Percentiles rank a stretch among this genome's conserved stretches.
Evolutionary conservation across 2,888 invertebrate genomes (phyloP).

Genomic region (Andrena camellia): DNA sequence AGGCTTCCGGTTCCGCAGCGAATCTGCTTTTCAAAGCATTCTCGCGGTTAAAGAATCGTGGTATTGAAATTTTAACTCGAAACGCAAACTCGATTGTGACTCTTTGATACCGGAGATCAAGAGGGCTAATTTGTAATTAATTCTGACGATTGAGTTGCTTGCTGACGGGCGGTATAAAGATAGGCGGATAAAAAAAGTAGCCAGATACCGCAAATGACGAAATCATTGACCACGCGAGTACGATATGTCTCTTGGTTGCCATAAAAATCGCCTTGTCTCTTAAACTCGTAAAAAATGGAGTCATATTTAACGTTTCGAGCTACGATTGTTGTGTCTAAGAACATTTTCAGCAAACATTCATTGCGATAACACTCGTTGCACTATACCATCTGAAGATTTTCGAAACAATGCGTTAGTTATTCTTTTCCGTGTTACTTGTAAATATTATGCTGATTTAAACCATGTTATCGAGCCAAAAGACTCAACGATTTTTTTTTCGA

Average conservation of each 20-base stretch:
- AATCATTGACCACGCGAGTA: not conserved
- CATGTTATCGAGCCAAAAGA: not conserved
- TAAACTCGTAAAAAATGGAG: not conserved
- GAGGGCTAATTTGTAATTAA: conserved; percentile 41
- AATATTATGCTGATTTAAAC: not conserved
- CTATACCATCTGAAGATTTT: not conserved
- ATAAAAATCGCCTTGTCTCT: not conserved
- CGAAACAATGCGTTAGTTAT: not conserved
- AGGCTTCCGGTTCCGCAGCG: conserved; percentile 10
- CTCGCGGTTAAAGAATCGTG: not conserved
- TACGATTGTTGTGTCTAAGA: not conserved
- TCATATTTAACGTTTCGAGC: not conserved
- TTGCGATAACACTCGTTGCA: not conserved
- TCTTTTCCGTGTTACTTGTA: not conserved
- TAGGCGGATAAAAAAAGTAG: not conserved
- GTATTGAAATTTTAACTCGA: not conserved
- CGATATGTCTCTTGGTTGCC: too few species aligned
- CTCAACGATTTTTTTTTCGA: too few species aligned
- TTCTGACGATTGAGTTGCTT: conserved; percentile 1
- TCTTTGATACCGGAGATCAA: conserved; percentile 32
- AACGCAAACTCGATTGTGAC: not conserved
- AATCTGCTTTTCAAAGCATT: not conserved
- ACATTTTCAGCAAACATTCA: not conserved
- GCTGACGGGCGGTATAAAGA: not conserved
- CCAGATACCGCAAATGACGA: conserved; percentile 15